Percentiles rank a stretch among this genome's conserved stretches.
These are phyloP conservation scores for Lasius fuliginosus DNA, from an alignment of 2,888 invertebrate species.

Conservation along the genomic window DNA sequence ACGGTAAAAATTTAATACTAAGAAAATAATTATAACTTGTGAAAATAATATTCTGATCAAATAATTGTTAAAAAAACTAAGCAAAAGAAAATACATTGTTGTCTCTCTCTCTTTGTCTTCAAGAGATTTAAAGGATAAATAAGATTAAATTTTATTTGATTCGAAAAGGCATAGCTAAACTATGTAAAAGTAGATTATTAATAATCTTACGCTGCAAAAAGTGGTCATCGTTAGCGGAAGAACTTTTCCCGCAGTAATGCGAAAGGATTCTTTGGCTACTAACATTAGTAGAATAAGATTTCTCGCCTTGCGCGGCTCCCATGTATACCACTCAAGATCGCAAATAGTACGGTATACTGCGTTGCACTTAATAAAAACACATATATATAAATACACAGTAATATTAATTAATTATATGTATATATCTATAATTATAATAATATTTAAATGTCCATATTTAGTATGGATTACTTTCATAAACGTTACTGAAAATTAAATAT, in stretches of 20 bases:
- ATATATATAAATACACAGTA: no score
- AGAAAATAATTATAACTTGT: not conserved
- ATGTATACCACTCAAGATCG: not conserved
- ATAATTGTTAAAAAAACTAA: not conserved
- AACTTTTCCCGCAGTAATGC: slow-evolving; percentile 64
- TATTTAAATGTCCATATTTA: no score
- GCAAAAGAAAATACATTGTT: no score
- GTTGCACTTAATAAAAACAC: not conserved
- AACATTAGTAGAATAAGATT: not conserved
- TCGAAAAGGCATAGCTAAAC: no score
- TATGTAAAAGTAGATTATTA: no score
- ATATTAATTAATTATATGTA: no score
- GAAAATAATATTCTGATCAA: not conserved
- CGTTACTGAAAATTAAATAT: no score
- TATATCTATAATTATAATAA: not conserved
- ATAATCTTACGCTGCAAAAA: no score
- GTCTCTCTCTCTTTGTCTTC: no score
- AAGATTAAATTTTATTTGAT: no score
- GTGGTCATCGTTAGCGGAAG: slow-evolving; percentile 59
- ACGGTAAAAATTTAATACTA: not conserved
- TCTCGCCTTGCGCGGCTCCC: not conserved
- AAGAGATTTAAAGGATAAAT: no score
- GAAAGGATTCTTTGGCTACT: slow-evolving; percentile 27
- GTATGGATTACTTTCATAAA: no score
- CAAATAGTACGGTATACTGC: not conserved